Conservation (phyloP, 2,888 invertebrate genomes). For the Subacronicta megacephala region DNA sequence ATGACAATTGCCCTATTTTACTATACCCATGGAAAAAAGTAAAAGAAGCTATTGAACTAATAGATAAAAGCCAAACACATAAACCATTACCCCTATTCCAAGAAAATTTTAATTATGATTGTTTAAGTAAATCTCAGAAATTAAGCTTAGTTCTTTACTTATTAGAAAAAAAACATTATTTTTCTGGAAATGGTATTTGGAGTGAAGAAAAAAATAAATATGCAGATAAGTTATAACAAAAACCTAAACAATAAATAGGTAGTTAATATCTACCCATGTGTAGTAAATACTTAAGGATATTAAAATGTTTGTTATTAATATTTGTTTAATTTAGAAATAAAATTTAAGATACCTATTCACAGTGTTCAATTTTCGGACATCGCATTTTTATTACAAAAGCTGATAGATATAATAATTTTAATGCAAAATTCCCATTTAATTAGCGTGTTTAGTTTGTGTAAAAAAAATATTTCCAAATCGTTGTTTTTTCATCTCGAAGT, state of each 20-base stretch:
- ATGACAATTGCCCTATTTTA: slow-evolving; percentile 79
- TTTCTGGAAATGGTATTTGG: slow-evolving; percentile 87
- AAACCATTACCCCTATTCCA: slow-evolving; percentile 47
- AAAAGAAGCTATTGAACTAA: slow-evolving; percentile 61
- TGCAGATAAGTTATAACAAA: slow-evolving; percentile 15
- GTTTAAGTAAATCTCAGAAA: slow-evolving; percentile 74
- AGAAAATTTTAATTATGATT: slow-evolving; percentile 68
- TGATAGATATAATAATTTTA: no score
- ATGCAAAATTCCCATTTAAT: no score
- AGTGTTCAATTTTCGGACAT: no score
- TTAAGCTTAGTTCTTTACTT: slow-evolving; percentile 81
- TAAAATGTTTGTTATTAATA: no score
- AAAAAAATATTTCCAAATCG: no score
- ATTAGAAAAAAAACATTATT: slow-evolving; percentile 84
- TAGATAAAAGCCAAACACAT: slow-evolving; percentile 54
- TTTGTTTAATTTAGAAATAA: no score
- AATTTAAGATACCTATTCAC: no score
- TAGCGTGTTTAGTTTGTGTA: no score
- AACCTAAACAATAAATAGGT: no score
- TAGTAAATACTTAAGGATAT: neutral
- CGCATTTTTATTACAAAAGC: no score
- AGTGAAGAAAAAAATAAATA: slow-evolving; percentile 75
- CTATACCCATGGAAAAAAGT: slow-evolving; percentile 86
- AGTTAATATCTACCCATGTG: neutral
- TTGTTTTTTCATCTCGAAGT: no score